phyloP scores from a whole-genome alignment of 2,113 vertebrate species.

The Probosciger aterrimus region DNA sequence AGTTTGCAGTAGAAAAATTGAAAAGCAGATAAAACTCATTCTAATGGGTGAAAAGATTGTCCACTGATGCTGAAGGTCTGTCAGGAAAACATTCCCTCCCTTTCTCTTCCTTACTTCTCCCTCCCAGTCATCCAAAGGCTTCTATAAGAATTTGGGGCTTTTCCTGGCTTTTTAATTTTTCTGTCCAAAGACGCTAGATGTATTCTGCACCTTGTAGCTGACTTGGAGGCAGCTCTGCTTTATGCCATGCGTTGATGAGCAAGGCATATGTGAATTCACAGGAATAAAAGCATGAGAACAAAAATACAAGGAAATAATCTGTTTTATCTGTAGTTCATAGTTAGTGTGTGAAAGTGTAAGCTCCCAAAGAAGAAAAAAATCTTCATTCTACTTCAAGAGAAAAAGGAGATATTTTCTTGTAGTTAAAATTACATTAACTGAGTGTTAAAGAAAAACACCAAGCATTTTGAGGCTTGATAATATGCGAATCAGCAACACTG shows the following conservation, averaged over 20 bases:
- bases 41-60: not conserved
- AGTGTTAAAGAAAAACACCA: not conserved
- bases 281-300: not conserved
- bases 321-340: not conserved
- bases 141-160: not conserved
- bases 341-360: not conserved
- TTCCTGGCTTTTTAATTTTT: not conserved
- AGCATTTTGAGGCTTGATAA: conserved; percentile 11
- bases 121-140: not conserved
- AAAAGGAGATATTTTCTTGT: not conserved
- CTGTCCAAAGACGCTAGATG: not conserved
- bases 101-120: not conserved
- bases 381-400: not conserved
- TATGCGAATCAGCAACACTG: not conserved
- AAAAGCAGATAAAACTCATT: not conserved
- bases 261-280: not conserved
- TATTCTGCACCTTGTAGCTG: not conserved
- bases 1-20: not conserved
- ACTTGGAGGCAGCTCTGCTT: not conserved
- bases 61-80: not conserved
- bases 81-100: not conserved
- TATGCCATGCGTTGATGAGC: not conserved
- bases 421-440: not conserved
- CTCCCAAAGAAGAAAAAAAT: not conserved
- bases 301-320: not conserved